Evolutionary conservation across 2,113 vertebrate species (phyloP).

Genomic region (Nesospiza acunhae): DNA sequence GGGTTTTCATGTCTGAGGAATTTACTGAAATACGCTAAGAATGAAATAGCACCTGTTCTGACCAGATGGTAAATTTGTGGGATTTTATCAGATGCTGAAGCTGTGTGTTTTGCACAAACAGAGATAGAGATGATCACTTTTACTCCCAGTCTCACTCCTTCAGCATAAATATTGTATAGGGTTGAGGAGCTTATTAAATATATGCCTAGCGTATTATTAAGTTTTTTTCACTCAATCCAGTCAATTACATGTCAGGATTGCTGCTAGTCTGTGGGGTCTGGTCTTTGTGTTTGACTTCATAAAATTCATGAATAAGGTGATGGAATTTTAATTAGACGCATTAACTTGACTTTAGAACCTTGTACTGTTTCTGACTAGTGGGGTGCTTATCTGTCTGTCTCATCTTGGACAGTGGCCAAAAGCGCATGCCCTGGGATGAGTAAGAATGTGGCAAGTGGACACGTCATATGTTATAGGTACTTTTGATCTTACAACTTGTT

Average conservation of each 20-base stretch:
- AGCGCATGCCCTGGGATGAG: not conserved
- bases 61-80: slow-evolving; percentile 16
- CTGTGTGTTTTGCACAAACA: not conserved
- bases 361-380: not conserved
- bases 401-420: not conserved
- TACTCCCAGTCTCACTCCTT: not conserved
- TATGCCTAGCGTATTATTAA: not conserved
- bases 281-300: not conserved
- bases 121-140: not conserved
- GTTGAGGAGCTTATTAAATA: not conserved
- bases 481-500: not conserved
- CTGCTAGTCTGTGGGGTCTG: not conserved
- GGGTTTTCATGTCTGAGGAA: not conserved
- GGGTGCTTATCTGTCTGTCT: not conserved
- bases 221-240: not conserved
- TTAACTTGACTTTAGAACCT: not conserved
- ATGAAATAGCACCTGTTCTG: slow-evolving; percentile 16
- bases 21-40: not conserved
- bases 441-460: no score
- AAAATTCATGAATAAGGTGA: not conserved
- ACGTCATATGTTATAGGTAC: rapidly evolving
- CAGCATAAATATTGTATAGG: not conserved
- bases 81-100: slow-evolving; percentile 4
- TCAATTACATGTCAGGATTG: not conserved
- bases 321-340: not conserved